Evolutionary conservation across 1,140 invertebrate species (phyloP).

Genomic region (Micrasema minimum): DNA sequence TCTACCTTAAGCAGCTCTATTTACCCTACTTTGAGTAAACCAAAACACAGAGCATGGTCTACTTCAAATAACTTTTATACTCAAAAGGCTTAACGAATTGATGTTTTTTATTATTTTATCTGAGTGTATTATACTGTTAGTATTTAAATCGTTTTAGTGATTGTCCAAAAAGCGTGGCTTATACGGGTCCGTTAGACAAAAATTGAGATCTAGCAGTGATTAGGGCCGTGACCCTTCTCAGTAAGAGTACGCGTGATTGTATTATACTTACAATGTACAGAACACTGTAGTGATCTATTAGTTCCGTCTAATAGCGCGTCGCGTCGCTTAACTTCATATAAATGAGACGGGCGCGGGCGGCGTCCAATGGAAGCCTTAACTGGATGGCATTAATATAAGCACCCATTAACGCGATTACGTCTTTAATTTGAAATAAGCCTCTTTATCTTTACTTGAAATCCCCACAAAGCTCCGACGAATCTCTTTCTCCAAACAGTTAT

Average conservation of each 20-base stretch:
- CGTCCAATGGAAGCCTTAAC: conserved; percentile 15
- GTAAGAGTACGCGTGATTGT: conserved; percentile 9
- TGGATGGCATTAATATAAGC: conserved; percentile 34
- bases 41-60: too few relatives aligned
- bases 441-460: conserved; percentile 33
- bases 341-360: conserved; percentile 26
- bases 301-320: conserved; percentile 11
- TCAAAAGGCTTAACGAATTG: too few relatives aligned
- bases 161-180: too few relatives aligned
- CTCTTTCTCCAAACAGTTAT: conserved; percentile 22
- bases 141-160: too few relatives aligned
- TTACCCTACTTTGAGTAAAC: too few relatives aligned
- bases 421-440: conserved; percentile 38
- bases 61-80: too few relatives aligned
- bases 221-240: conserved; percentile 19
- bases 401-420: conserved; percentile 38
- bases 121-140: too few relatives aligned
- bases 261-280: background rate
- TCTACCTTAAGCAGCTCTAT: too few relatives aligned
- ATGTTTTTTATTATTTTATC: too few relatives aligned
- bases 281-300: conserved; percentile 37
- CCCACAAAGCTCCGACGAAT: conserved; percentile 26
- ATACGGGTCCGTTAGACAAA: conserved; percentile 12
- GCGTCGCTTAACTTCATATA: conserved; percentile 29
- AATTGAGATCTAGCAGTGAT: conserved; percentile 12